Evolutionary conservation across 2,113 vertebrate species (phyloP).

Genomic region (Aptenodytes forsteri): DNA sequence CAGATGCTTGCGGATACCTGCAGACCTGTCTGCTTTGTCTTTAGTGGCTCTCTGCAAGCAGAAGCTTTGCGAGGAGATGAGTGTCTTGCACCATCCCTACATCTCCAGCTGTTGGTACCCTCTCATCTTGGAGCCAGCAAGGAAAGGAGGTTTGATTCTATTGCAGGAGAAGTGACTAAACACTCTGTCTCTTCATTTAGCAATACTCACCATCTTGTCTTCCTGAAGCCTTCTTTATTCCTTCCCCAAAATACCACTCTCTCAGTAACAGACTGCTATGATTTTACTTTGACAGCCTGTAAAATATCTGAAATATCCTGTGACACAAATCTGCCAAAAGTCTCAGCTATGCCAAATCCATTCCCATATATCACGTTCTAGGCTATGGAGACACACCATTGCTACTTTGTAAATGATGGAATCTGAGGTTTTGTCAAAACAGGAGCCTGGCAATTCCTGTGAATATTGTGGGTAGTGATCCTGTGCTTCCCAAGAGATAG

Average conservation of each 20-base stretch:
- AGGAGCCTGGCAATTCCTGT: neutral
- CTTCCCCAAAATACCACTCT: neutral
- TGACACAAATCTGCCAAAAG: neutral
- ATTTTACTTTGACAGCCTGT: constrained; percentile 21
- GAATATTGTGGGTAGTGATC: neutral
- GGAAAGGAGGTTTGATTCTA: neutral
- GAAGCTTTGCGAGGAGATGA: neutral
- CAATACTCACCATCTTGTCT: neutral
- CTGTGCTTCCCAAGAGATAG: neutral
- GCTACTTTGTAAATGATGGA: neutral
- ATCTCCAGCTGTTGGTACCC: neutral
- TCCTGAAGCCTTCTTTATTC: neutral
- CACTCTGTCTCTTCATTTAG: neutral
- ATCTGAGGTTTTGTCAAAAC: neutral
- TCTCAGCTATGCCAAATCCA: neutral
- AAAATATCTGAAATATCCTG: neutral
- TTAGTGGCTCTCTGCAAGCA: neutral
- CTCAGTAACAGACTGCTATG: neutral
- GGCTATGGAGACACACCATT: neutral
- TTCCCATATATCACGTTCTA: neutral
- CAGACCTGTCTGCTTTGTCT: neutral
- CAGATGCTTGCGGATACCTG: neutral
- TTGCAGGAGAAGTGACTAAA: neutral
- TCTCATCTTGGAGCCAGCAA: neutral
- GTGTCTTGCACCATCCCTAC: neutral